Evolutionary conservation across 2,888 invertebrate species (phyloP).

Genomic region (Euzophera pinguis): DNA sequence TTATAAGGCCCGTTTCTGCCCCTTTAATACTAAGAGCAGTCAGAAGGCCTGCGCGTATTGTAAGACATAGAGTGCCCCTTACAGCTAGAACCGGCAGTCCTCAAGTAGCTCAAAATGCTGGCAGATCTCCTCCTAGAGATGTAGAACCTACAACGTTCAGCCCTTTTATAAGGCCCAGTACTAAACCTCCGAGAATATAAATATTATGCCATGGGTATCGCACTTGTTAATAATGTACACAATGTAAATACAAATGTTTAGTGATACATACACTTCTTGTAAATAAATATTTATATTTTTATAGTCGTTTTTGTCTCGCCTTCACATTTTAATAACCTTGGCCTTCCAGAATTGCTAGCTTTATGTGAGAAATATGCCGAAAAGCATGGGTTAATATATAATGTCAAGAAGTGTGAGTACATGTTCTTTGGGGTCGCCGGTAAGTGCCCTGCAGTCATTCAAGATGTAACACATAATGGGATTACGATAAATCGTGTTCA

Average conservation of each 20-base stretch:
- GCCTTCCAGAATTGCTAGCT: too few species aligned
- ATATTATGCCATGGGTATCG: constrained; percentile 23
- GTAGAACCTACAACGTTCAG: constrained; percentile 58
- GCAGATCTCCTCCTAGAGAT: constrained; percentile 42
- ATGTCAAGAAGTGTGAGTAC: too few species aligned
- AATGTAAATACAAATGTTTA: constrained; percentile 34
- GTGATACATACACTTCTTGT: constrained; percentile 24
- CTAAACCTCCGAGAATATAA: constrained; percentile 52
- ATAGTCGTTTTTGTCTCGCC: background rate
- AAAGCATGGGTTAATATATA: too few species aligned
- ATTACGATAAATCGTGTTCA: too few species aligned
- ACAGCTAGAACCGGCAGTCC: constrained; percentile 28
- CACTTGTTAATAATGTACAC: constrained; percentile 55
- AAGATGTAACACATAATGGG: too few species aligned
- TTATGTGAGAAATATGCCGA: too few species aligned
- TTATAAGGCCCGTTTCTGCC: constrained; percentile 49
- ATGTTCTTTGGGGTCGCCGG: too few species aligned
- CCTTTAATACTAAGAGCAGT: constrained; percentile 36
- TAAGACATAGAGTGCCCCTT: constrained; percentile 35
- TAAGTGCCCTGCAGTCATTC: too few species aligned
- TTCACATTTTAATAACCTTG: too few species aligned
- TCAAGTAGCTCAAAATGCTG: constrained; percentile 32
- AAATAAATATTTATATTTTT: constrained; percentile 30
- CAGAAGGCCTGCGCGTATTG: constrained; percentile 33
- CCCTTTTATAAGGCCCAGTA: constrained; percentile 45